Conservation (phyloP, 2,797 vertebrate genomes). For the Phrynocephalus guinanensis region DNA sequence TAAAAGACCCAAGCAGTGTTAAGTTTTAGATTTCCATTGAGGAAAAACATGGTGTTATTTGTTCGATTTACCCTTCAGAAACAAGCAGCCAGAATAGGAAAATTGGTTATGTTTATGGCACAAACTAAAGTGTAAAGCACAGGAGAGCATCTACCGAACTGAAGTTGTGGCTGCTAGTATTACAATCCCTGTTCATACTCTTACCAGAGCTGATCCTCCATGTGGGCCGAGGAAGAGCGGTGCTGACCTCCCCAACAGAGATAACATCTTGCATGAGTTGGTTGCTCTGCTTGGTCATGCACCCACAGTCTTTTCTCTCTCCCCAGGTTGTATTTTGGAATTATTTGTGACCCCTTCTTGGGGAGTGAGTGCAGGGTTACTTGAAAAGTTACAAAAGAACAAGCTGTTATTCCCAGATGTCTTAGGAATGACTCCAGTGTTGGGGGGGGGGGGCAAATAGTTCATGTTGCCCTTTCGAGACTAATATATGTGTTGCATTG, state of each 20-base stretch:
- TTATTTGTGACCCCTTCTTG: no score
- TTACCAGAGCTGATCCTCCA: neutral
- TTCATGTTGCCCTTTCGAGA: no score
- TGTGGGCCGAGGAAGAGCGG: neutral
- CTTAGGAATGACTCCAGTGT: no score
- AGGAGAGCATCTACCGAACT: slow-evolving; percentile 20
- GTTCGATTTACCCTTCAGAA: neutral
- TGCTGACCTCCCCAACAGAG: neutral
- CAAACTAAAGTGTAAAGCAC: neutral
- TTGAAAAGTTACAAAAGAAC: no score
- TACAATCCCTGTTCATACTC: neutral
- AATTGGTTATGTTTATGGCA: neutral
- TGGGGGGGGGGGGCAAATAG: no score
- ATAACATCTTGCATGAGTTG: slow-evolving; percentile 17
- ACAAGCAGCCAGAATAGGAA: slow-evolving; percentile 1
- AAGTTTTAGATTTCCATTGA: neutral
- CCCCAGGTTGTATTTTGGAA: neutral
- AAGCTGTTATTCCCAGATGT: no score
- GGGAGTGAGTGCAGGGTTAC: no score
- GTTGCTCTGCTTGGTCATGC: neutral
- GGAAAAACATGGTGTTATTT: rapidly evolving
- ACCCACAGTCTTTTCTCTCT: no score
- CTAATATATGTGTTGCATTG: no score
- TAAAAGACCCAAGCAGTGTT: slow-evolving; percentile 20
- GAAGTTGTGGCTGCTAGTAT: neutral